phyloP scores from a whole-genome alignment of 2,888 invertebrate genomes.

The Drosophila sordidula region DNA sequence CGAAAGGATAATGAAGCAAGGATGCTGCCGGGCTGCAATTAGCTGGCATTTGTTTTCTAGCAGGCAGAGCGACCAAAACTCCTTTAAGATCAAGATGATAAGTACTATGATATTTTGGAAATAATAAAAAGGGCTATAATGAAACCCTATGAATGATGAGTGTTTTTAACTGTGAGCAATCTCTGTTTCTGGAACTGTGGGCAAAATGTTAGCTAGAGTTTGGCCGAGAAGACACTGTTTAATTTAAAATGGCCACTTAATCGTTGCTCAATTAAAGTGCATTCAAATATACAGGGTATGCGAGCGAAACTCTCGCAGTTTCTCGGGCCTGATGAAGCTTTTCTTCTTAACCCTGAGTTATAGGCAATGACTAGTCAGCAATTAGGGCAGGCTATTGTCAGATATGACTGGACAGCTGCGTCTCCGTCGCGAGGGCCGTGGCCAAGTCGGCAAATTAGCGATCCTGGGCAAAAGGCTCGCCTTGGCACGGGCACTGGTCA shows the following conservation, averaged over 20 bases:
- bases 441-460: constrained; percentile 61
- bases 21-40: constrained; percentile 49
- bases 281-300: not conserved
- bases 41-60: constrained; percentile 46
- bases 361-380: constrained; percentile 73
- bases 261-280: not conserved
- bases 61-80: constrained; percentile 16
- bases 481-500: constrained; percentile 63
- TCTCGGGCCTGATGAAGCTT: constrained; percentile 1
- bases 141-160: not conserved
- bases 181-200: no score
- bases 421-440: constrained; percentile 14
- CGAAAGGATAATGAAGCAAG: constrained; percentile 45
- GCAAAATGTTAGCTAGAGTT: not conserved
- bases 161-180: not conserved
- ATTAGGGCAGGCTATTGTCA: constrained; percentile 67
- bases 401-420: constrained; percentile 56
- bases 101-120: constrained; percentile 10
- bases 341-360: constrained; percentile 15
- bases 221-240: not conserved
- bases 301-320: not conserved
- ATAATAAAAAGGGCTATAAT: not conserved
- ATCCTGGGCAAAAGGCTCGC: constrained; percentile 34
- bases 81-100: constrained; percentile 12
- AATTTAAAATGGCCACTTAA: not conserved